Evolutionary conservation across 1,140 invertebrate genomes (phyloP), one percentile per base, ranked within the genome.

Genomic region (Ephestia elutella): DNA sequence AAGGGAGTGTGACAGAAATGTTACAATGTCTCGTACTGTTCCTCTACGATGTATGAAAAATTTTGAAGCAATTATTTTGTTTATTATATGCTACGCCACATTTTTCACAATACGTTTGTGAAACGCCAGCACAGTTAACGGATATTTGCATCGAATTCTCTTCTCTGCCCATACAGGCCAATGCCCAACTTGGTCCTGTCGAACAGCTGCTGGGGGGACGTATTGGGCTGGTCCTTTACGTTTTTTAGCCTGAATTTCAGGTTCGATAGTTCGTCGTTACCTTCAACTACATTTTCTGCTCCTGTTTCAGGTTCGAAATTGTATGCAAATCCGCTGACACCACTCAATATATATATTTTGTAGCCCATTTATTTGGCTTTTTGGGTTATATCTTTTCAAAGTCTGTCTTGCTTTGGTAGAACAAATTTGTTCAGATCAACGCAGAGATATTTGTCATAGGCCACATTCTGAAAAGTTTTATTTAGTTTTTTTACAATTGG

Each of bases 371-470:
- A 38, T 71, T 48, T 61, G 58, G 61, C 49, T 66, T 63, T 51
- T 66, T 65, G 67, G 74, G 49, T 75, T 57, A 63, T 89, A 87
- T 60, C 85, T 82, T 62, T 82, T 82, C 53, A 79, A 70, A 48
- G 55, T 51, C 54, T 78, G 59, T 21, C 63, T 54, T 28, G 76
- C 77, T 71, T 84, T 88, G 55, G 73, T 87, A 15, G 75, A 64
- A 57, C 87, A 78, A 65, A 89, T 86, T 68, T 68, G 81, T 60
- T 73, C 68, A 58, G n/a, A n/a, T 71, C 59, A 62, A 64, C n/a
- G 44, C 56, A 68, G n/a, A 67, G 58, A 28, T 49, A n/a, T 32
- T 72, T 54, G 20, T 82, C 72, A 35, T 54, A 64, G 38, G 49
- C 53, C 25, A 25, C 30, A 49, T 64, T 64, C 48, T 58, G 21